These are phyloP conservation scores for Apocheima hispidaria DNA, from an alignment of 2,888 invertebrate species.

Conservation along the genomic window DNA sequence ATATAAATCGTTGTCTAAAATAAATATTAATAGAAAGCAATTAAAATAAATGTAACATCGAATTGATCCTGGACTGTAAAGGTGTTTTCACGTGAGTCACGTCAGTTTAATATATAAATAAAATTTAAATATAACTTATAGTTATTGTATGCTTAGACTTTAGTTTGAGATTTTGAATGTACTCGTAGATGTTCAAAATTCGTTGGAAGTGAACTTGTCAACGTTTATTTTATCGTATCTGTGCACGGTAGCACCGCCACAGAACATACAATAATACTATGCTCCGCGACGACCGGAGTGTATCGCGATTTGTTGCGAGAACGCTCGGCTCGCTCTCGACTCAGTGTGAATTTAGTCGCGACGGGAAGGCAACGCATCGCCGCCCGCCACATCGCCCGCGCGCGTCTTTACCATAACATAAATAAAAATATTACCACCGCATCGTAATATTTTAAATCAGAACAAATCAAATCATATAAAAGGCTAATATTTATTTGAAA, in stretches of 20 bases:
- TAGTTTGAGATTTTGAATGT: too few relatives aligned
- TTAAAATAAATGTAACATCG: too few relatives aligned
- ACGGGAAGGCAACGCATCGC: slow-evolving; percentile 60
- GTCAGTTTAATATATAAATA: too few relatives aligned
- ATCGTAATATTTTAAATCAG: slow-evolving; percentile 40
- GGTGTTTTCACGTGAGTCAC: too few relatives aligned
- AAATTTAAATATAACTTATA: neutral
- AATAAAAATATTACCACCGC: slow-evolving; percentile 18
- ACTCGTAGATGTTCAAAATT: neutral
- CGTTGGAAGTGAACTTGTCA: slow-evolving; percentile 46
- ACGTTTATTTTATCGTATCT: slow-evolving; percentile 55
- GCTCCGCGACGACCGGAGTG: slow-evolving; percentile 28
- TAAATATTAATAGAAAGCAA: too few relatives aligned
- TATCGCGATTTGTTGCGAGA: slow-evolving; percentile 17
- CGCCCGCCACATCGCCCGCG: slow-evolving; percentile 50
- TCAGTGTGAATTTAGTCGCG: slow-evolving; percentile 68
- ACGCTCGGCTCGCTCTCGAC: slow-evolving; percentile 17
- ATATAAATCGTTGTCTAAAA: too few relatives aligned
- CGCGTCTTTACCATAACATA: slow-evolving; percentile 62
- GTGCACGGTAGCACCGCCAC: slow-evolving; percentile 34
- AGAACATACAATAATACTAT: too few relatives aligned
- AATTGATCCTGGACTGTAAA: too few relatives aligned
- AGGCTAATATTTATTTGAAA: slow-evolving; percentile 3
- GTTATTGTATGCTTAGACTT: neutral
- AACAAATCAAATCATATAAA: slow-evolving; percentile 17